Conservation (phyloP, 2,113 vertebrate species). For the Mesocricetus auratus region DNA sequence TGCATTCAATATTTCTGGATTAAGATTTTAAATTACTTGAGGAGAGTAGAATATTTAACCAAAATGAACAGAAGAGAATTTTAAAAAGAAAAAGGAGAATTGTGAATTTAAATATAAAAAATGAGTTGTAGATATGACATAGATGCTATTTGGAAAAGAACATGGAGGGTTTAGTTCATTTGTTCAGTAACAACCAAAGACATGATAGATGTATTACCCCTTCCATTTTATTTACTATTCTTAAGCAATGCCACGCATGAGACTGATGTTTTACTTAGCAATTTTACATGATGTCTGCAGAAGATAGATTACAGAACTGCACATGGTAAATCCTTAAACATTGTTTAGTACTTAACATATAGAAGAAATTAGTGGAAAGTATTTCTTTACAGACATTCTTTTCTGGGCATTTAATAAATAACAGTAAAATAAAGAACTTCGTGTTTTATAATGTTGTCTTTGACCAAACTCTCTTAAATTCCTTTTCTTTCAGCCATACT, state of each 20-base stretch:
- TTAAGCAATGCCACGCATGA: background rate
- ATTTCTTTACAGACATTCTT: slow-evolving; percentile 29
- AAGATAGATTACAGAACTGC: slow-evolving; percentile 28
- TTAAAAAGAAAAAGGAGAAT: slow-evolving; percentile 30
- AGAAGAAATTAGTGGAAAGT: slow-evolving; percentile 38
- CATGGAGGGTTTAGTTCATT: background rate
- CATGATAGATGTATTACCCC: background rate
- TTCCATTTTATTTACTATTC: background rate
- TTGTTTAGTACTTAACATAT: slow-evolving; percentile 36
- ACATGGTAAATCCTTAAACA: slow-evolving; percentile 23
- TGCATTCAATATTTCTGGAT: slow-evolving; percentile 18
- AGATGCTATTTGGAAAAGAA: background rate
- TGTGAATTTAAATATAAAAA: slow-evolving; percentile 47
- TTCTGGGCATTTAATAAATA: slow-evolving; percentile 18
- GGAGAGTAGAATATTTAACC: background rate
- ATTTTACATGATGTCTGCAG: slow-evolving; percentile 3
- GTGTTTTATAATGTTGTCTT: slow-evolving; percentile 33
- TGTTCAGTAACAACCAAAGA: background rate
- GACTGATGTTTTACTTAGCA: background rate
- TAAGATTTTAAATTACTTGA: slow-evolving; percentile 47
- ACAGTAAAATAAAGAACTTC: slow-evolving; percentile 44
- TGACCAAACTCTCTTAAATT: slow-evolving; percentile 40
- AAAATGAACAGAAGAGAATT: slow-evolving; percentile 37
- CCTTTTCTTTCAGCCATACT: background rate
- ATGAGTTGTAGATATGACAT: background rate